Evolutionary conservation across 2,888 invertebrate species (phyloP), one percentile per base, ranked within the genome.

Genomic region (Troides oblongomaculatus): DNA sequence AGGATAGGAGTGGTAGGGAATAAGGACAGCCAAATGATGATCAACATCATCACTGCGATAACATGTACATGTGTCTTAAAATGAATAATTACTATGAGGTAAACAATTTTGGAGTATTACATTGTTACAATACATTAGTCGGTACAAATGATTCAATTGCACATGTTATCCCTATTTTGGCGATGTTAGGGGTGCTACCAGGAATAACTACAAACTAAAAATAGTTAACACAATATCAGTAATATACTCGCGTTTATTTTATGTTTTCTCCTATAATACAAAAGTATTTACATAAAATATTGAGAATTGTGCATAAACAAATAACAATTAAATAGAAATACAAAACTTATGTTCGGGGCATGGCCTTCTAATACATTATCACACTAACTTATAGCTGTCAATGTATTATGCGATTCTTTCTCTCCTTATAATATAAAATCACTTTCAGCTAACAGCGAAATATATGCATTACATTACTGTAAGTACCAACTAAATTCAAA

Each of bases 221-320:
- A 89, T 89, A 92, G 89, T 87, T 88, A 87, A 92, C 90, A 93
- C 92, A 88, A 85, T 77, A 86, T 91, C 90, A 87, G 91, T 93
- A 92, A 93, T 93, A 93, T 93, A 93, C 93, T 92, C 92, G 86
- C 90, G 86, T 91, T 94, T 94, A 89, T 94, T 94, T 86, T 91
- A 92, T 85, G 89, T 86, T 86, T 91, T 88, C 88, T 90, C 87
- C 92, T 93, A 93, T 92, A 86, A 91, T 93, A 93, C 93, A 93
- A 93, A 93, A 93, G 84, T 93, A 93, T 93, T 90, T 93, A 93
- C 93, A 93, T 92, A 91, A 89, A 91, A 93, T 92, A 93, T 92
- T 90, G 92, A 93, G 90, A 93, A 90, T 92, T 92, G 93, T 93
- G 93, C 93, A 93, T 92, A 92, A 93, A 92, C 93, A 93, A 93